Evolutionary conservation across 2,113 vertebrate genomes (phyloP), one percentile per base, ranked within the genome.

Genomic region (Nematolebias whitei): DNA sequence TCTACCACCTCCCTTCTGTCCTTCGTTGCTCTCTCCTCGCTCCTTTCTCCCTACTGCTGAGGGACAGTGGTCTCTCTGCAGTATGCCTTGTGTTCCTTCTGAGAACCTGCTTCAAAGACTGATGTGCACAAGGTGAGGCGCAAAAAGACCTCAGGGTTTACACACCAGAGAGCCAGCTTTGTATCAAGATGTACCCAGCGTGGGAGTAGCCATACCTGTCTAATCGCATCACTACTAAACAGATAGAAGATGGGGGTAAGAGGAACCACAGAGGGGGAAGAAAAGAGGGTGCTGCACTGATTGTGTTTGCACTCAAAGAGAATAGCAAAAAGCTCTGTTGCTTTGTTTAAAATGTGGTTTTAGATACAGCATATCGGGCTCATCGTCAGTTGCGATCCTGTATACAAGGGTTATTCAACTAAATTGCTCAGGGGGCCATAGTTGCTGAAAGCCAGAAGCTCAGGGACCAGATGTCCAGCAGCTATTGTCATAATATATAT

Each of bases 81-180:
- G 84, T 84, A 82, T 79, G 86, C 74, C 87, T 88, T 90, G 68
- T 85, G 73, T 74, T 76, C 81, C 90, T 88, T 85, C 80, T 88
- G 85, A 86, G 85, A 90, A 88, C 73, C 81, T 74, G 72, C 73
- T 73, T 64, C 29, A 76, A 85, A 91, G 86, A 91, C 77, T 85
- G 84, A 88, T 90, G 81, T 75, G 74, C 54, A 4, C 78, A 68
- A 77, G 66, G 78, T 80, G 76, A 81, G 82, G 75, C 76, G 78
- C 80, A 87, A 76, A 86, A 87, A 89, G 83, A 86, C 76, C 59
- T 66, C 56, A 60, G 75, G 78, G 79, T 89, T 87, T 84, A 84
- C 47, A 50, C 62, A 39, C 78, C 57, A 51, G 71, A 69, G 73
- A 85, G 73, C 68, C 77, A 48, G 67, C 68, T 71, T 73, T 80